Evolutionary conservation across 2,113 vertebrate genomes (phyloP).

Genomic region (Phyllopteryx taeniolatus): DNA sequence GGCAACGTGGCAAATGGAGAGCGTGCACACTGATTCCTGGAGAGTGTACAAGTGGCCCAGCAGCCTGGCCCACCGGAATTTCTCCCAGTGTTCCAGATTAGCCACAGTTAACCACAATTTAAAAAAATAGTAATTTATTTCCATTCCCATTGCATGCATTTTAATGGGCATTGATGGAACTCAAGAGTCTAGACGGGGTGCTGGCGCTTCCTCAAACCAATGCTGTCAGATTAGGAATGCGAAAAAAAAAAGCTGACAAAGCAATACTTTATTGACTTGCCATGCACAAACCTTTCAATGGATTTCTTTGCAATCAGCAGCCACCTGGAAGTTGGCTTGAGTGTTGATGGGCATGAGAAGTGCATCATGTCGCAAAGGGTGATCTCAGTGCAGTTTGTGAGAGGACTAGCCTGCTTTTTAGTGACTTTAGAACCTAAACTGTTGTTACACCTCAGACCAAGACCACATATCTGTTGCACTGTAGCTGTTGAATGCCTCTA

Average conservation of each 20-base stretch:
- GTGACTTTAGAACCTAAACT: slow-evolving; percentile 50
- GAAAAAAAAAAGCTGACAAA: slow-evolving; percentile 61
- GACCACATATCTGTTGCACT: slow-evolving; percentile 38
- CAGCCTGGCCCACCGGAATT: too few species aligned
- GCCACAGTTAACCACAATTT: slow-evolving; percentile 34
- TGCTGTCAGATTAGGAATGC: slow-evolving; percentile 42
- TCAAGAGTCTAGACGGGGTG: slow-evolving; percentile 38
- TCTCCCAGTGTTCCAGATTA: too few species aligned
- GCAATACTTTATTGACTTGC: slow-evolving; percentile 55
- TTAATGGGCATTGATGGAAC: slow-evolving; percentile 21
- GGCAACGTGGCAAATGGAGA: too few species aligned
- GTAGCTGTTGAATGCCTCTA: slow-evolving; percentile 3
- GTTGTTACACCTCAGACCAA: slow-evolving; percentile 53
- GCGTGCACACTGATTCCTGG: too few species aligned
- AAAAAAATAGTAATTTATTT: slow-evolving; percentile 41
- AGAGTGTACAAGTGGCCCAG: too few species aligned
- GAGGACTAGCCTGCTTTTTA: slow-evolving; percentile 34
- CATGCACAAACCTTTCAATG: slow-evolving; percentile 43
- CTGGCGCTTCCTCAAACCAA: slow-evolving; percentile 34
- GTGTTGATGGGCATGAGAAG: slow-evolving; percentile 23
- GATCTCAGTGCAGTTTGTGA: slow-evolving; percentile 12
- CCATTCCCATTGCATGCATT: slow-evolving; percentile 26
- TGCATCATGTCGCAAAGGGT: slow-evolving; percentile 19
- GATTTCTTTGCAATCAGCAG: slow-evolving; percentile 46
- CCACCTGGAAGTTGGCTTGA: slow-evolving; percentile 15